phyloP scores from a whole-genome alignment of 2,113 vertebrate species.

The Phocoena phocoena region DNA sequence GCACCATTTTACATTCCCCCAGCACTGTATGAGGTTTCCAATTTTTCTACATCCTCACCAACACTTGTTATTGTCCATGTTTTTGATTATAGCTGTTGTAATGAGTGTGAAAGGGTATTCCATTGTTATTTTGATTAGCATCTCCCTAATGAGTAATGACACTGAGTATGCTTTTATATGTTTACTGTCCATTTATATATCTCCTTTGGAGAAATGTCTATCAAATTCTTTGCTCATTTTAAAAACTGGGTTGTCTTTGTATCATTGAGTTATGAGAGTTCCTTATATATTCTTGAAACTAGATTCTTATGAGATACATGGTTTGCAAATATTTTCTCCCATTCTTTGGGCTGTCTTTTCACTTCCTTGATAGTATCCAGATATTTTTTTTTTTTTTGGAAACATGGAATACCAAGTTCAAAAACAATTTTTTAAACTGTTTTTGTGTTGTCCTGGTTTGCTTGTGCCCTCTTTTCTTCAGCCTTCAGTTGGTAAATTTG shows the following conservation, averaged over 20 bases:
- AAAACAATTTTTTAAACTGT: background rate
- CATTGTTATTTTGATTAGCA: background rate
- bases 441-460: background rate
- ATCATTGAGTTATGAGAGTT: background rate
- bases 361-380: background rate
- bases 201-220: background rate
- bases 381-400: background rate
- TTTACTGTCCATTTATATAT: background rate
- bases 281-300: background rate
- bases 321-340: constrained; percentile 12
- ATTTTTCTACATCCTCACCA: background rate
- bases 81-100: background rate
- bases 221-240: background rate
- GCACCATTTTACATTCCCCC: background rate
- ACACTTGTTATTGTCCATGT: background rate
- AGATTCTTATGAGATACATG: background rate
- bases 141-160: background rate
- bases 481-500: background rate
- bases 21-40: background rate
- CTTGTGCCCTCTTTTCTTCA: background rate
- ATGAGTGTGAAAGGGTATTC: background rate
- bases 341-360: background rate
- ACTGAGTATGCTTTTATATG: background rate
- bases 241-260: background rate
- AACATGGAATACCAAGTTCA: background rate